Evolutionary conservation across 1,140 invertebrate species (phyloP), one percentile per base, ranked within the genome.

Genomic region (Drosophila sproati): DNA sequence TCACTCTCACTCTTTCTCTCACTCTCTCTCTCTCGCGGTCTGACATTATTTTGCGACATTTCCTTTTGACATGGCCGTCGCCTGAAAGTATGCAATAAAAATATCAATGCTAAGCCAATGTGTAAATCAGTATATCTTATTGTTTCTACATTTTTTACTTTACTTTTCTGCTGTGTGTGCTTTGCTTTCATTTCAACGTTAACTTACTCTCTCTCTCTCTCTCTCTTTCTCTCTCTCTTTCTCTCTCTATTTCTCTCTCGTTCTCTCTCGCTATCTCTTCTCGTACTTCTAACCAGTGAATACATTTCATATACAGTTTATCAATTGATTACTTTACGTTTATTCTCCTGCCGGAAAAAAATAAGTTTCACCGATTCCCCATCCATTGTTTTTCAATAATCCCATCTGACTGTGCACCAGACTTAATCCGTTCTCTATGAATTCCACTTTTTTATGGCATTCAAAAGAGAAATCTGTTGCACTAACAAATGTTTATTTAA

Each of bases 41-140:
- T 89, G 85, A 85, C 83, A 87, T 83, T 89, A 87, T 89, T 87
- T 87, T 87, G 89, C 85, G 83, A 88, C 85, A 77, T 63, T 79
- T 73, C 73, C 37, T 71, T 63, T 47, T 59, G 66, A 74, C 69
- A 77, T 75, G 70, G 39, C 72, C 52, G 41, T 66, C 68, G 80
- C 80, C 80, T 28, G 74, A 57, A 87, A 79, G 81, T 82, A 88
- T 87, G 83, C 83, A 78, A 87, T 87, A 88, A 87, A 87, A 87
- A 87, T 87, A 83, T 79, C 70, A 76, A 80, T 87, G 72, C 75
- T 87, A 88, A 87, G 83, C 85, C 76, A 78, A 82, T 82, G 77
- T 89, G 85, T 87, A 87, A 87, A 87, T 87, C 82, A 87, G 82
- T 81, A 73, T 80, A 80, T 80, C 83, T 87, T 82, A 88, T 87